Base-by-base conservation (phyloP, 2,113 vertebrate genomes). In the Rattus norvegicus region DNA sequence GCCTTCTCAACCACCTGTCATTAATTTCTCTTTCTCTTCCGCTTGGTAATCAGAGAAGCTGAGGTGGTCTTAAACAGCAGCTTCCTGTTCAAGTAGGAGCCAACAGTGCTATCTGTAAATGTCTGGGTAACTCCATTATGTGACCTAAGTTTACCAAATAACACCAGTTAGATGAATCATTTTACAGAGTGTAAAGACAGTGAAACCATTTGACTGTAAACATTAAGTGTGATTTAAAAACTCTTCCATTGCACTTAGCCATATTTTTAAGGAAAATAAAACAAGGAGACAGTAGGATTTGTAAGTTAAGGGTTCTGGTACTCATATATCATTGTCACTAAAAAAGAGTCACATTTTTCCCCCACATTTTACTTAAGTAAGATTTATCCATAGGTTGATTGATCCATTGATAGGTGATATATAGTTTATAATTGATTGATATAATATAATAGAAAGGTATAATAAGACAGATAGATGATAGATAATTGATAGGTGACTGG, bases 251-350 rank as follows among this genome's bases (percentile, higher is more conserved):
- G 24, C 39, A 79, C 20, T 91, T 93, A 79, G n/a, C 54, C 61
- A 92, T 2, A 17, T 69, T n/a, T 26, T 86, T 81, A 93, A 92
- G 47, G 83, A 90, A 19, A 96, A 95, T 67, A 83, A 97, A 81
- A 73, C 5, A 88, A 89, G 22, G 6, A 52, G n/a, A 83, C 12
- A 91, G 16, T 3, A 91, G 11, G 83, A 84, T 73, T 91, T 96
- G 80, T 91, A 93, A 88, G 70, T 69, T 36, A n/a, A 93, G 84
- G 13, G 59, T 69, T 93, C 69, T 95, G 61, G 67, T 7, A 56
- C 22, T 88, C 39, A 36, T 77, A 77, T 79, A 80, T 85, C 7
- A 9, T 12, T 76, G 47, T 63, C 30, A 47, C 19, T 85, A 24
- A 36, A 36, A 54, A 30, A 69, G 33, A 13, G 33, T 69, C 67